Base-by-base conservation (phyloP, 2,888 invertebrate species). In the Scaptomyza caliginosa region DNA sequence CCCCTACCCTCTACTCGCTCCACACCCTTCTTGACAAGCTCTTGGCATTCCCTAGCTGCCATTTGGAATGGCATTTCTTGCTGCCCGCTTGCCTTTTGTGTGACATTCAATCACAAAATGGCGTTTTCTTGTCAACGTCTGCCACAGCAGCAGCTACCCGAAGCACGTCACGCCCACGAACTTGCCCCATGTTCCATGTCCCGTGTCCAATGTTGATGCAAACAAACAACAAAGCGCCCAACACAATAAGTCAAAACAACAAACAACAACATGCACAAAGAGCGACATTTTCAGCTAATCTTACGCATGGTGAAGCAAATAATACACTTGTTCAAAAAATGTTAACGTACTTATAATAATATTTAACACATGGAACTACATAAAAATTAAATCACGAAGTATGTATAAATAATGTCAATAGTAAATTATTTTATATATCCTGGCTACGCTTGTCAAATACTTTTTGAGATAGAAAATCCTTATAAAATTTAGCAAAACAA, bases 51-150 rank as follows among this genome's bases (percentile, higher is more conserved):
- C 64, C 68, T 59, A 55, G 49, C 52, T 51, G 48, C 62, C 64
- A 67, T 51, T 59, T 46, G 42, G n/a, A 34, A 40, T 54, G 26
- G 34, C 50, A 68, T 65, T 58, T 38, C 42, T 34, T 32, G 43
- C 48, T 56, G 46, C 30, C 30, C 46, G 28, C 17, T 13, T 65
- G 67, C 58, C 67, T 67, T 81, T 80, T 88, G 63, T 80, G 66
- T 89, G 88, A 89, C 88, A 89, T 89, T 89, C 88, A 89, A 89
- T 89, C 89, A 89, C 77, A 81, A 81, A 89, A 89, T 89, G 89
- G 88, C 88, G 88, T 89, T 87, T 87, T 81, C 88, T 87, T 89
- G 88, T 89, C 89, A 89, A 89, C 85, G 84, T 85, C 81, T 84
- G 84, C 78, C 70, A 82, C 74, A 71, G 70, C 68, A 84, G 69